Evolutionary conservation across 2,113 vertebrate genomes (phyloP), one percentile per base, ranked within the genome.

Genomic region (Hoplias malabaricus): DNA sequence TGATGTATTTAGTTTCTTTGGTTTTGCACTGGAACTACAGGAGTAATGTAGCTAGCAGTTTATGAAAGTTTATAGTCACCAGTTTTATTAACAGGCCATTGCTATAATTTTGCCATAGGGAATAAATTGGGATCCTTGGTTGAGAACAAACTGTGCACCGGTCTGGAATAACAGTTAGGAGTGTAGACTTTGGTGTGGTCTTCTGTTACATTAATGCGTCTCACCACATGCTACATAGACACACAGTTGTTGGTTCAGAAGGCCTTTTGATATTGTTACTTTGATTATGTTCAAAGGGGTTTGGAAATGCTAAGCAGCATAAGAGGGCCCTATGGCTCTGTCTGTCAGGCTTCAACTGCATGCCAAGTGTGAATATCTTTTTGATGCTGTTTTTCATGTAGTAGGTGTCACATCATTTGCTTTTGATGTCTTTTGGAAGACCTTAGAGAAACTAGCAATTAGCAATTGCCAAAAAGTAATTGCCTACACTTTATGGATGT

Each of bases 241-340:
- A 13, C 16, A 12, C 46, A 25, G 25, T 33, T 66, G 50, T 31
- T 14, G 23, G 33, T 40, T 21, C 23, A 42, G 48, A 42, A 23
- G 19, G 7, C 6, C 29, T 43, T 77, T 80, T 66, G 42, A 70
- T 71, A 57, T 21, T 27, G 33, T 9, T 9, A 5, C 42, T 67
- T 21, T 62, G 31, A 65, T 72, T 4, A 27, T 50, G 38, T 76
- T 81, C 74, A 57, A 73, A 77, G 40, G 13, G 36, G 8, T 40
- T 43, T 56, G 53, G 12, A 56, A 63, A 63, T 54, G 63, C 80
- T 12, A 42, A 48, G n/a, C 25, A 29, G 67, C 38, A 71, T 77
- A 14, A 66, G 13, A 29, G 48, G 1, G 12, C 54, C 62, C 40
- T 14, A 1, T 4, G 69, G 68, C 27, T 25, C 21, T 11, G 14